Evolutionary conservation across 2,797 vertebrate genomes (phyloP), one percentile per base, ranked within the genome.

Genomic region (Loris lydekkerianus): DNA sequence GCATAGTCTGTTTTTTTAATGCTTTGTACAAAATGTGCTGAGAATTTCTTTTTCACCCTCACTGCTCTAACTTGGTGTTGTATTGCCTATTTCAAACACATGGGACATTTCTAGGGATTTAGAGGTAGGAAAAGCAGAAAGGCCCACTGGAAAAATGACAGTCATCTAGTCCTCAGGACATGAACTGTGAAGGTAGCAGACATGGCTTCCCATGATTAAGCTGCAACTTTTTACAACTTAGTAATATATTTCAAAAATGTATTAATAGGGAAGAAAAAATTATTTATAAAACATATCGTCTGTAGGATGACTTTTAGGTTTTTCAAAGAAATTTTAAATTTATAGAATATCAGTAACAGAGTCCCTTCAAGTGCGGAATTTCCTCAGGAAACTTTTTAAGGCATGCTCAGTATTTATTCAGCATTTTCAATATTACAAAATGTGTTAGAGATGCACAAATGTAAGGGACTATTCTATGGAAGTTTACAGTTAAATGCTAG

Each of bases 31-130:
- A 95, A 94, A 86, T 93, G 27, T 75, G 58, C 94, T 91, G 69
- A 91, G 31, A 87, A 88, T 78, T 94, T 91, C 49, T 65, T 92
- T 90, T 92, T 83, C 86, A 73, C 56, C 40, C 37, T 96, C 56
- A 4, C 63, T 90, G 0, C 40, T 92, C 40, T 96, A 95, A 93
- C 87, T 82, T 31, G 5, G 25, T 67, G 25, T 77, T 91, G 37
- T 72, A 90, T 4, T 82, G 77, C 60, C 83, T 86, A 84, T 93
- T 92, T 94, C 63, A 94, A 92, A 82, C 76, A 95, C 49, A 43
- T 10, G n/a, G 37, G 94, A 53, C 73, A 90, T 90, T 96, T 95
- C 76, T 81, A 53, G 65, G 76, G 76, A 96, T 76, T 81, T 18
- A 88, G 37, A 87, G 58, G 40, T 25, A 77, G 53, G 49, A 82